phyloP scores from a whole-genome alignment of 2,888 invertebrate genomes.

The Thelaira solivaga region DNA sequence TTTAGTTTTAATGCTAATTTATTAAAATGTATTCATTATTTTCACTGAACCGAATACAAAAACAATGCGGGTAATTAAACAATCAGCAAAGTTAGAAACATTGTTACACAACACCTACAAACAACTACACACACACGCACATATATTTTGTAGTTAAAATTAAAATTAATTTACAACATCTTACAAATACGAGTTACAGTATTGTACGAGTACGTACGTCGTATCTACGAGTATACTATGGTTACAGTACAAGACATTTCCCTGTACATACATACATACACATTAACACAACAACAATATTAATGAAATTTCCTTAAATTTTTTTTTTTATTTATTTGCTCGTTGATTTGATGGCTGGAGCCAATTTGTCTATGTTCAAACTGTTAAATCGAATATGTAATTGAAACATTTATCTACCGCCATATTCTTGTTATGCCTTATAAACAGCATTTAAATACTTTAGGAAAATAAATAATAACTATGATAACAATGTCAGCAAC shows the following conservation, averaged over 20 bases:
- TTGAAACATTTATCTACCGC: slow-evolving; percentile 16
- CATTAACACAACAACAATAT: neutral
- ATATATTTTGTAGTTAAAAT: too few species aligned
- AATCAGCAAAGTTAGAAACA: neutral
- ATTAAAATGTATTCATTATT: slow-evolving; percentile 14
- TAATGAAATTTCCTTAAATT: neutral
- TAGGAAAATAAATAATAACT: too few species aligned
- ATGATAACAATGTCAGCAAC: too few species aligned
- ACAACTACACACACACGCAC: too few species aligned
- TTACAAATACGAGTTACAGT: neutral
- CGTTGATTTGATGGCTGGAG: neutral
- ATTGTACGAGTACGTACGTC: too few species aligned
- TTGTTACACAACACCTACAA: slow-evolving; percentile 16
- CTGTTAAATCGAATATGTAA: slow-evolving; percentile 31
- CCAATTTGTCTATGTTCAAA: slow-evolving; percentile 33
- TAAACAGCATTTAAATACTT: too few species aligned
- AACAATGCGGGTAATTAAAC: slow-evolving; percentile 37
- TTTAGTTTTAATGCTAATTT: neutral
- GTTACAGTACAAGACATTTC: neutral
- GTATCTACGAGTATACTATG: too few species aligned
- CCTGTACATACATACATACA: too few species aligned
- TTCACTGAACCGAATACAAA: slow-evolving; percentile 10
- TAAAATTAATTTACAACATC: slow-evolving; percentile 5
- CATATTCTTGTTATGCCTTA: neutral
- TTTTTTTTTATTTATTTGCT: neutral